Evolutionary conservation across 2,113 vertebrate species (phyloP).

Genomic region (Coregonus clupeaformis): DNA sequence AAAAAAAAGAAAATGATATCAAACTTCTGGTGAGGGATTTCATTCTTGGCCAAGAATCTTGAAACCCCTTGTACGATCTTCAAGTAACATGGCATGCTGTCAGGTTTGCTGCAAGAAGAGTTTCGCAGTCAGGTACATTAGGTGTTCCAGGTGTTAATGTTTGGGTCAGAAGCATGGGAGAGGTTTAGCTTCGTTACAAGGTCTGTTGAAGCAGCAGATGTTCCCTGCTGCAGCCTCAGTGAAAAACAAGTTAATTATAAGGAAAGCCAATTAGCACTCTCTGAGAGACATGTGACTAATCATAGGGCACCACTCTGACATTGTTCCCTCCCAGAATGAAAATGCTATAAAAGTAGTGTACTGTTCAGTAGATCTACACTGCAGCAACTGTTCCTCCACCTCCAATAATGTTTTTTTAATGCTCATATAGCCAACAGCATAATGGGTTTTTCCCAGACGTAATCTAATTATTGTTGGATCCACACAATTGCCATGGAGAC

Average conservation of each 20-base stretch:
- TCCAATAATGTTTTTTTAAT: not conserved
- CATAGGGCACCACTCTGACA: not conserved
- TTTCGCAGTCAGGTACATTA: no score
- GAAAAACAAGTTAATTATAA: constrained; percentile 32
- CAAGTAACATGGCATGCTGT: not conserved
- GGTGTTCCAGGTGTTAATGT: constrained; percentile 11
- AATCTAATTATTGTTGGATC: constrained; percentile 22
- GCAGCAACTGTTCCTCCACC: not conserved
- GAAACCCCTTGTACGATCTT: not conserved
- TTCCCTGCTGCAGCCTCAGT: constrained; percentile 10
- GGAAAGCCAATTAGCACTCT: constrained; percentile 28
- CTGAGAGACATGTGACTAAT: not conserved
- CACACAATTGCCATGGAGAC: constrained; percentile 21
- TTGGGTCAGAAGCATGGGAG: constrained; percentile 6
- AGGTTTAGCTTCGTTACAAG: constrained; percentile 8
- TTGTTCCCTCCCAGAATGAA: not conserved
- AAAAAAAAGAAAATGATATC: not conserved
- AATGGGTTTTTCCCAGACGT: not conserved
- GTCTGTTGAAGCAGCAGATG: constrained; percentile 35
- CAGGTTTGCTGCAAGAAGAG: not conserved
- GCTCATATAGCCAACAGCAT: not conserved
- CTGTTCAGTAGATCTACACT: not conserved
- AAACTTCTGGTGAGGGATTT: constrained; percentile 22
- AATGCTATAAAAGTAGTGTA: no score
- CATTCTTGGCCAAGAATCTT: not conserved